Percentiles rank a stretch among this genome's conserved stretches.
Conservation (phyloP, 2,888 invertebrate species). For the Homarus gammarus region DNA sequence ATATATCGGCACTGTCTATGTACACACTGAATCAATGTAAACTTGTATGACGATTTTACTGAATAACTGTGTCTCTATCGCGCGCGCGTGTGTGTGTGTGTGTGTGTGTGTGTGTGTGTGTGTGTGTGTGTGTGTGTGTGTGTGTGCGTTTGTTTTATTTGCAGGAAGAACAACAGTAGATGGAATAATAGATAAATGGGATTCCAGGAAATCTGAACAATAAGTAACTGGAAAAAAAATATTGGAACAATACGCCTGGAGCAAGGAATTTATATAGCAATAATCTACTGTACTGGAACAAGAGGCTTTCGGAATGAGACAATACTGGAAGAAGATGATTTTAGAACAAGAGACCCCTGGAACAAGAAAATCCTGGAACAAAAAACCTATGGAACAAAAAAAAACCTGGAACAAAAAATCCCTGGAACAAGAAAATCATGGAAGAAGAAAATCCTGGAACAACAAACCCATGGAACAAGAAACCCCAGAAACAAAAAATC, state of each 20-base stretch:
- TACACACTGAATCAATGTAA: no score
- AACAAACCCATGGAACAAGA: conserved; percentile 9
- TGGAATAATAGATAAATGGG: not conserved
- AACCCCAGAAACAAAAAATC: no score
- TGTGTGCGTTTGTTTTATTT: no score
- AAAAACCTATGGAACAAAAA: conserved; percentile 15
- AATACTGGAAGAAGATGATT: not conserved
- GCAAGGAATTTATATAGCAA: no score
- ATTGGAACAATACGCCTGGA: not conserved
- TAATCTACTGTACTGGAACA: not conserved
- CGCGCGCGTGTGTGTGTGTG: no score
- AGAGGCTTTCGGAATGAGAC: not conserved
- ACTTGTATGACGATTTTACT: no score
- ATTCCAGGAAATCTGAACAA: not conserved
- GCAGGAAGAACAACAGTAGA: no score
- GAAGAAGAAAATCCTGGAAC: conserved; percentile 4
- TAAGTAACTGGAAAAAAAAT: not conserved
- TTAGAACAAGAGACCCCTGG: not conserved
- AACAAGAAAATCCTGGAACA: conserved; percentile 6
- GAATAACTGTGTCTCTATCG: no score
- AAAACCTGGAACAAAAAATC: not conserved
- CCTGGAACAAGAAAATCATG: not conserved
- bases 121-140: no score
- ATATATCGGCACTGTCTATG: no score
- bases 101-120: no score